phyloP scores from a whole-genome alignment of 2,888 invertebrate genomes.

The Pandemis cinnamomeana region DNA sequence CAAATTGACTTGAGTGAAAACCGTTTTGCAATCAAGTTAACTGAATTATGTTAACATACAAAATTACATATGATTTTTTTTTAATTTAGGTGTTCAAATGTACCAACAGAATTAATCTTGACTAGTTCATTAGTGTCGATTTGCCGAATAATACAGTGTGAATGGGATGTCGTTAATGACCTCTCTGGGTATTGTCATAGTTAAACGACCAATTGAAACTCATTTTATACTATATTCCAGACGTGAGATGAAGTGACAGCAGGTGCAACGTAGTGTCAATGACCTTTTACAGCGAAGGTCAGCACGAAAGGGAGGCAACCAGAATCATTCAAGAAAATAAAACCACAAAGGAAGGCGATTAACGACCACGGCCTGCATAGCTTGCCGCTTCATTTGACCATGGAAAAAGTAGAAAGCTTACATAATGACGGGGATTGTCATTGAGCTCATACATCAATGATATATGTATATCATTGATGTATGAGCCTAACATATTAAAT shows the following conservation, averaged over 20 bases:
- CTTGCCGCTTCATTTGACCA: slow-evolving; percentile 31
- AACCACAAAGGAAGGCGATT: slow-evolving; percentile 38
- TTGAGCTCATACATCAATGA: background rate
- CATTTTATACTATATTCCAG: background rate
- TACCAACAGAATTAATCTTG: background rate
- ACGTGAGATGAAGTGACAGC: slow-evolving; percentile 23
- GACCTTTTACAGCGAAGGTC: slow-evolving; percentile 33
- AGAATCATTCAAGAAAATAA: slow-evolving; percentile 36
- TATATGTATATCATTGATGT: too few relatives aligned
- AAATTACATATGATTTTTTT: background rate
- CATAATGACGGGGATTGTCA: slow-evolving; percentile 7
- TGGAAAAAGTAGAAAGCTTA: slow-evolving; percentile 25
- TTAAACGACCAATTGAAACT: background rate
- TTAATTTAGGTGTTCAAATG: background rate
- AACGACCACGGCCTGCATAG: slow-evolving; percentile 31
- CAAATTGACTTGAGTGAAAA: slow-evolving; percentile 4
- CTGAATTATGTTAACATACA: background rate
- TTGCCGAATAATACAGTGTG: background rate
- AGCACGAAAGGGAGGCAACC: slow-evolving; percentile 33
- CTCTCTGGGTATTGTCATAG: background rate
- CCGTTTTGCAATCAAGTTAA: background rate
- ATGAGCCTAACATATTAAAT: background rate
- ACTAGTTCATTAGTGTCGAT: background rate
- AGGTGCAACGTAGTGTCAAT: slow-evolving; percentile 25
- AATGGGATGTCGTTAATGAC: background rate